Evolutionary conservation across 2,888 invertebrate species (phyloP), one percentile per base, ranked within the genome.

Genomic region (Diloba caeruleocephala): DNA sequence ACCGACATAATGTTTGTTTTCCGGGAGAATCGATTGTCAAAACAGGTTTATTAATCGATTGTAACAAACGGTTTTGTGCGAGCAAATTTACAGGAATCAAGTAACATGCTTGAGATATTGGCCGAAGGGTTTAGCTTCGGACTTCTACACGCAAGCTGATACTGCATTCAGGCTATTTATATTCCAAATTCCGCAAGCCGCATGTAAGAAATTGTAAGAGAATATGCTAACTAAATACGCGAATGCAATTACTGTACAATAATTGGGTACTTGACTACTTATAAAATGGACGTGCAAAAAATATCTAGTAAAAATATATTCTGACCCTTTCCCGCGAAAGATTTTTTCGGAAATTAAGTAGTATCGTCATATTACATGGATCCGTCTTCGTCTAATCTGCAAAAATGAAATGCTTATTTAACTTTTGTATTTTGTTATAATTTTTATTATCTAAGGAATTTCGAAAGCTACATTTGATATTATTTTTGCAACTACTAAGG

Each of bases 331-430:
- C 14, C 44, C 42, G 53, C 54, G 15, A 67, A 36, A 32, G n/a
- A 29, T 32, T 38, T 33, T 31, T 46, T 50, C 34, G 12, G 45
- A 7, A 12, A 29, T 17, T 28, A 23, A 62, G 31, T 41, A 32
- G 41, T 26, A 42, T 38, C 60, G 38, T 62, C 70, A 64, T 68
- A 68, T 62, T 34, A 63, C 69, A 68, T 68, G 70, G 39, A 51
- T 51, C 51, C 57, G 13, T 48, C 65, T 51, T 15, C 64, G 37
- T 43, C 45, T 63, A 43, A 64, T 63, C 70, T 64, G 61, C 5
- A 61, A 62, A 61, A 61, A 67, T 53, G 7, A 62, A 62, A 61
- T 51, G 8, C 6, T 28, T 7, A 8, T 38, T 26, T 38, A 7
- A 38, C 13, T 8, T 13, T 6, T 14, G 14, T 14, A 8, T 23